Base-by-base conservation (phyloP, 2,797 vertebrate species). In the Pteropus rufus region DNA sequence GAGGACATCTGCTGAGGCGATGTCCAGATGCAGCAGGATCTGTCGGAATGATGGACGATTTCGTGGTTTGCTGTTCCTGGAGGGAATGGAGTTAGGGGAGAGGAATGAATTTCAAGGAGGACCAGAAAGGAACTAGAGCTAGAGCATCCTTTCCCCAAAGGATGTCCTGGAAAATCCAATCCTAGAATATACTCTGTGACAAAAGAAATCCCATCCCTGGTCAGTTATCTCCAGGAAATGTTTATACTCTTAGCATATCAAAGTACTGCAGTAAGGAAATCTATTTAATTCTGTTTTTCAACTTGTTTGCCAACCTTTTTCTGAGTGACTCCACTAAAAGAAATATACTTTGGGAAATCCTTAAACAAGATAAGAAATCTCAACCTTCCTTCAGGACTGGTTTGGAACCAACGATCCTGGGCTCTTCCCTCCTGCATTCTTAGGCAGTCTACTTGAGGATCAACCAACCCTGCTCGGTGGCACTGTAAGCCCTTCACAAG, bases 41-140 rank as follows among this genome's bases (percentile, higher is more conserved):
- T 99, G 99, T 79, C 99, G 98, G 98, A 99, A 99, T 39, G 99
- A 99, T 0, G 99, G 99, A 10, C 99, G 98, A 97, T 99, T 99
- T 98, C 99, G 98, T 64, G 99, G 99, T 72, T 99, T 99, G 98
- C 99, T 99, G 98, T 99, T 99, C 99, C 99, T 99, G 98, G 39
- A 64, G 69, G 49, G 88, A 73, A 72, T 64, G 36, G 64, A 79
- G 26, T 76, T 69, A 54, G 3, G 41, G 69, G 31, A 58, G 69
- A 75, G 15, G 56, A n/a, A 44, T 77, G 44, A 18, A 41, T 83
- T 79, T 56, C 21, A 89, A 24, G 76, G 65, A 39, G 9, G 18
- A 36, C 2, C 6, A 58, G 23, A 46, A 73, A 89, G 77, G 58
- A 89, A 72, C 14, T 73, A 49, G 18, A 77, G 34, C 14, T 73